Conservation (phyloP, 2,888 invertebrate species). For the Hypsopygia costalis region DNA sequence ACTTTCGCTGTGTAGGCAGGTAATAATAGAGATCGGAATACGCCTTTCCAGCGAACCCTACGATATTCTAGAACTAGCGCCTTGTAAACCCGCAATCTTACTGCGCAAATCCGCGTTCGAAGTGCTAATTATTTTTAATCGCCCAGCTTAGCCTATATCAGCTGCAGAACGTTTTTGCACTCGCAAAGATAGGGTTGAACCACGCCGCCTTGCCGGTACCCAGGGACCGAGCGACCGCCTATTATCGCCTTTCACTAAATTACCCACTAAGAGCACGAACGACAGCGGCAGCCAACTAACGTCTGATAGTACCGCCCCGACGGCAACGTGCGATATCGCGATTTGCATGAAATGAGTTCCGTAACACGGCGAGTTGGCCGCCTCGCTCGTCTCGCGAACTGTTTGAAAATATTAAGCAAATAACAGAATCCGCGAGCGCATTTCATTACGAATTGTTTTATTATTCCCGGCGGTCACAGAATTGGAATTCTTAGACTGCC, state of each 20-base stretch:
- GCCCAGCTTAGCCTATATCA: slow-evolving; percentile 38
- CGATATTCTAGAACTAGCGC: slow-evolving; percentile 15
- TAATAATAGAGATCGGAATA: slow-evolving; percentile 14
- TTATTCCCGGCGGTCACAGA: slow-evolving; percentile 31
- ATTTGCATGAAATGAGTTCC: slow-evolving; percentile 60
- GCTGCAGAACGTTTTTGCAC: slow-evolving; percentile 34
- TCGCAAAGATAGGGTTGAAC: slow-evolving; percentile 16
- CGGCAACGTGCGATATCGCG: slow-evolving; percentile 34
- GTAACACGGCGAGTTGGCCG: slow-evolving; percentile 28
- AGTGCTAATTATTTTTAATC: slow-evolving; percentile 66
- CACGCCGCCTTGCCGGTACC: slow-evolving; percentile 20
- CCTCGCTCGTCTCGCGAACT: slow-evolving; percentile 15
- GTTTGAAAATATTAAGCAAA: slow-evolving; percentile 36
- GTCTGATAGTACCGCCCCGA: slow-evolving; percentile 23
- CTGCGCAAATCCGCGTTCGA: slow-evolving; percentile 41
- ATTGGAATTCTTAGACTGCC: slow-evolving; percentile 30
- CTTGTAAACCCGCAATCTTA: slow-evolving; percentile 34
- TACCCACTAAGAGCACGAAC: slow-evolving; percentile 40
- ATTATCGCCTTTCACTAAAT: slow-evolving; percentile 47
- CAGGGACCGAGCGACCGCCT: slow-evolving; percentile 26
- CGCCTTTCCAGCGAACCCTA: slow-evolving; percentile 6
- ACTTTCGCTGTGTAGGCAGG: slow-evolving; percentile 14
- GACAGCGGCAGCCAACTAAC: slow-evolving; percentile 33
- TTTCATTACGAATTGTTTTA: slow-evolving; percentile 42
- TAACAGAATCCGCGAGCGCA: slow-evolving; percentile 31